Evolutionary conservation across 2,797 vertebrate genomes (phyloP).

Genomic region (Argentina silus): DNA sequence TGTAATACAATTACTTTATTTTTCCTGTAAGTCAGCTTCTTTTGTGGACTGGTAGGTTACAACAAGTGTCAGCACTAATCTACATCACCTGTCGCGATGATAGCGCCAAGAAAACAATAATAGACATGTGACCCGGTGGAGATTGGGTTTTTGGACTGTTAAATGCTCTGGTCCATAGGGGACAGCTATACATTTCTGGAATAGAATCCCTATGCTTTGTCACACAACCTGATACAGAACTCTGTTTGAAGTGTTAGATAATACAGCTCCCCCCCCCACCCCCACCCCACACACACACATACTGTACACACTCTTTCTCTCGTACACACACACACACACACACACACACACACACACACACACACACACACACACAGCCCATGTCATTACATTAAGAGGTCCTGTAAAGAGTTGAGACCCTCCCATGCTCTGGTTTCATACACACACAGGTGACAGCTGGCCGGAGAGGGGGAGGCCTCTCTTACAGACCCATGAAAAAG

Average conservation of each 20-base stretch:
- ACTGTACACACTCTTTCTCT: slow-evolving; percentile 26
- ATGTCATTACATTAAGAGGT: slow-evolving; percentile 54
- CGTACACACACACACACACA: slow-evolving; percentile 12
- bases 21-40: too few relatives aligned
- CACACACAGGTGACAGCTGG: slow-evolving; percentile 42
- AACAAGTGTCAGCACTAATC: too few relatives aligned
- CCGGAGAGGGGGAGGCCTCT: slow-evolving; percentile 24
- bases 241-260: slow-evolving; percentile 25
- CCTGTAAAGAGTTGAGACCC: slow-evolving; percentile 33
- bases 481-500: slow-evolving; percentile 43
- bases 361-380: slow-evolving; percentile 26
- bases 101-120: too few relatives aligned
- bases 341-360: slow-evolving; percentile 24
- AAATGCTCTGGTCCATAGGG: too few relatives aligned
- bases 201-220: background rate
- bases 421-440: slow-evolving; percentile 51
- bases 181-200: background rate
- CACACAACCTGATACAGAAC: slow-evolving; percentile 1
- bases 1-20: too few relatives aligned
- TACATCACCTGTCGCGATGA: too few relatives aligned
- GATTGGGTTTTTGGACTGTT: too few relatives aligned
- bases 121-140: too few relatives aligned
- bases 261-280: background rate
- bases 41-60: too few relatives aligned
- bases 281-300: slow-evolving; percentile 25